These are phyloP conservation scores for Aptenodytes forsteri DNA, from an alignment of 2,113 vertebrate genomes.

Conservation along the genomic window DNA sequence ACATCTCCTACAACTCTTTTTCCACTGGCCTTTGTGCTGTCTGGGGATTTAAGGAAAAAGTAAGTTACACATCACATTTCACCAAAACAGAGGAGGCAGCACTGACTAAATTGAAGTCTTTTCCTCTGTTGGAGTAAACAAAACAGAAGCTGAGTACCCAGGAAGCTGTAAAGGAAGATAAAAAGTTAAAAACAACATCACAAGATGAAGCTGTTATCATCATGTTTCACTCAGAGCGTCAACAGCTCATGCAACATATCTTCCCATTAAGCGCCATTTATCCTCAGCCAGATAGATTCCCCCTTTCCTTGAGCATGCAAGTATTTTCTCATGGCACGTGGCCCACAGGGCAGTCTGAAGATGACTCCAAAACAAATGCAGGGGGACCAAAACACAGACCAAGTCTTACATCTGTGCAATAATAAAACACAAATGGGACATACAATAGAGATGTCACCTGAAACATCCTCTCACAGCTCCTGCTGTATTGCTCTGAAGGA, in stretches of 20 bases:
- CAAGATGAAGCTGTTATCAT: background rate
- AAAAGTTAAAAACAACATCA: background rate
- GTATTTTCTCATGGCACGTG: background rate
- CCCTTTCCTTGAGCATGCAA: background rate
- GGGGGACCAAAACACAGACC: background rate
- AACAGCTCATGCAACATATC: background rate
- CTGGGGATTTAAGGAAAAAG: conserved; percentile 71
- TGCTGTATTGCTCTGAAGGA: background rate
- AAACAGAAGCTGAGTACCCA: background rate
- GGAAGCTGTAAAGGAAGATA: background rate
- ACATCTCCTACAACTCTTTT: conserved; percentile 93
- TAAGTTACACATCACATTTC: background rate
- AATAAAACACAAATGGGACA: background rate
- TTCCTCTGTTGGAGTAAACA: background rate
- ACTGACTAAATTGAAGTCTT: background rate
- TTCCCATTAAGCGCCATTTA: background rate
- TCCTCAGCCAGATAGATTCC: background rate
- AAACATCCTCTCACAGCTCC: background rate
- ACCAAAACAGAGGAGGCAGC: background rate
- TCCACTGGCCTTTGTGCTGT: conserved; percentile 85
- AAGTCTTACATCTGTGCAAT: background rate
- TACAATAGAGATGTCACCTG: background rate
- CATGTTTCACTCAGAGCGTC: background rate
- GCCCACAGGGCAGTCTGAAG: background rate
- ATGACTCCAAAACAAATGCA: background rate